Conservation (phyloP, 2,113 vertebrate species). For the Deroptyus accipitrinus region DNA sequence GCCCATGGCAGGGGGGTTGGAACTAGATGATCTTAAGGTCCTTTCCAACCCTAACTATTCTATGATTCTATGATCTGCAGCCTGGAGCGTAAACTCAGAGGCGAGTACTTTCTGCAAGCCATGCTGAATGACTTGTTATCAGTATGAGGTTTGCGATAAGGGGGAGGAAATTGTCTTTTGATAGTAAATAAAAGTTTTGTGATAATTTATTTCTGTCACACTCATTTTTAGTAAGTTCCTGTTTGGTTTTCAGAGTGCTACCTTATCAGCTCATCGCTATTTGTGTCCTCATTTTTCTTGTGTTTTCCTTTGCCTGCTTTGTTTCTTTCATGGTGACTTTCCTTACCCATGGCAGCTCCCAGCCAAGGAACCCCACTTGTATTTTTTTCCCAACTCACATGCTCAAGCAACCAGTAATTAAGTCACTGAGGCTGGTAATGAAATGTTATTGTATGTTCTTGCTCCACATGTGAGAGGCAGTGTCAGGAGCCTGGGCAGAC, state of each 20-base stretch:
- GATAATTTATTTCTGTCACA: neutral
- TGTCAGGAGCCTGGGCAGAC: neutral
- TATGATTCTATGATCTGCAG: neutral
- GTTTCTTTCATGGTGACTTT: neutral
- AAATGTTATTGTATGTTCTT: neutral
- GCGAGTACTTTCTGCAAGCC: neutral
- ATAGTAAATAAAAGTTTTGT: neutral
- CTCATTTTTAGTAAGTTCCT: neutral
- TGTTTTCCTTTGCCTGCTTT: neutral
- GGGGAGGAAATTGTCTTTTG: neutral
- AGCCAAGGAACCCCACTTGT: neutral
- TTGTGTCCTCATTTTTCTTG: neutral
- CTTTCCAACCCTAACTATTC: too few species aligned
- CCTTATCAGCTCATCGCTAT: neutral
- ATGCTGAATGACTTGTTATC: neutral
- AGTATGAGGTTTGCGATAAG: neutral
- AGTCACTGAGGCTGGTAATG: neutral
- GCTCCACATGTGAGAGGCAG: neutral
- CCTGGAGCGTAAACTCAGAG: neutral
- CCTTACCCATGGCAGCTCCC: neutral
- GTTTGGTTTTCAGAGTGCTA: neutral
- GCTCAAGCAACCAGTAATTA: neutral
- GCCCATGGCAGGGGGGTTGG: too few species aligned
- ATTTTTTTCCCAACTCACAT: rapidly evolving
- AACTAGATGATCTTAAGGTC: too few species aligned